phyloP scores from a whole-genome alignment of 2,888 invertebrate species.

The Phoenoteleia sp. region DNA sequence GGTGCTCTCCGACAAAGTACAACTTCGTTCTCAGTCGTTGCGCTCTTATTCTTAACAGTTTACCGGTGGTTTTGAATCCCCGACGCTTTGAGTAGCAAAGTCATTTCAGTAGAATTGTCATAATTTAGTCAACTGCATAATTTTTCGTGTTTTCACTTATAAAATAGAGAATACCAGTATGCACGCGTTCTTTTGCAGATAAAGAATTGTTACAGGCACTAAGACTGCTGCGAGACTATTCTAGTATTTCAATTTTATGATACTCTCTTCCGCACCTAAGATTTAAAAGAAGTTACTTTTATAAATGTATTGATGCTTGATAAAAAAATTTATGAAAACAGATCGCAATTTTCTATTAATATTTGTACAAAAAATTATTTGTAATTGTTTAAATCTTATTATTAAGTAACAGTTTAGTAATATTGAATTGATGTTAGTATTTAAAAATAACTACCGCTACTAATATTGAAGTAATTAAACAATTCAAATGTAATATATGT shows the following conservation, averaged over 20 bases:
- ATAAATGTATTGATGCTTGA: constrained; percentile 11
- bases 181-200: constrained; percentile 80
- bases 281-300: constrained; percentile 27
- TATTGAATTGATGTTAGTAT: too few species aligned
- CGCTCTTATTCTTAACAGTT: constrained; percentile 43
- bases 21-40: constrained; percentile 30
- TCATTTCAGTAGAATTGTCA: constrained; percentile 75
- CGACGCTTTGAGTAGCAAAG: constrained; percentile 57
- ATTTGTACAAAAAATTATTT: too few species aligned
- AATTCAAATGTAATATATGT: too few species aligned
- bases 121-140: constrained; percentile 84
- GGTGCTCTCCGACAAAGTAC: constrained; percentile 23
- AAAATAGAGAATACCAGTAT: constrained; percentile 77
- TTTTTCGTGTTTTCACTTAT: constrained; percentile 84
- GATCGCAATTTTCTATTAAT: too few species aligned
- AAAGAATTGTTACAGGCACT: constrained; percentile 82
- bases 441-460: too few species aligned
- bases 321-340: constrained; percentile 10
- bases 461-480: too few species aligned
- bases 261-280: constrained; percentile 44
- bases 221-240: constrained; percentile 77
- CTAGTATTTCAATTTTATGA: constrained; percentile 80
- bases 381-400: too few species aligned
- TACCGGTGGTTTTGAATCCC: constrained; percentile 53
- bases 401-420: too few species aligned